phyloP scores from a whole-genome alignment of 2,113 vertebrate species.

The Halichoeres trimaculatus region DNA sequence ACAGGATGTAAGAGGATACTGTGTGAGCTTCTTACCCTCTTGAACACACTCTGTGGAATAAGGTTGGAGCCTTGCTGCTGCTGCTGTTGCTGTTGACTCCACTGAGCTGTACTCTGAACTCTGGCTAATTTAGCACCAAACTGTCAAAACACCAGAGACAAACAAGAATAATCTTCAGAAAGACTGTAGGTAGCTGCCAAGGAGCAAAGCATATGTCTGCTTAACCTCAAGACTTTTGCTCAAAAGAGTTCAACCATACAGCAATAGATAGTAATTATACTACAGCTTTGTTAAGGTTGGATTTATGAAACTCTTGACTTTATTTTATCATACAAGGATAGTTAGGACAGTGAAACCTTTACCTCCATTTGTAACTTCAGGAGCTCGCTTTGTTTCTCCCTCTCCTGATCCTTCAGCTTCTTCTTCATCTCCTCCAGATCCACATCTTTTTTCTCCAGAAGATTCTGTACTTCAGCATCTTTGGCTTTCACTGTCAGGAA shows the following conservation, averaged over 20 bases:
- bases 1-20: neutral
- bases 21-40: conserved; percentile 84
- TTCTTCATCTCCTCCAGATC: conserved; percentile 86
- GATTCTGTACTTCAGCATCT: conserved; percentile 81
- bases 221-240: neutral
- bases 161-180: neutral
- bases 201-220: neutral
- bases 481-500: conserved; percentile 84
- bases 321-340: no score
- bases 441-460: conserved; percentile 83
- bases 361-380: conserved; percentile 95
- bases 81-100: conserved; percentile 63
- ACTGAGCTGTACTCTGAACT: conserved; percentile 83
- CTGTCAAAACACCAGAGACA: conserved; percentile 70
- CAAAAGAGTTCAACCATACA: no score
- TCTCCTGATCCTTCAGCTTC: conserved; percentile 88
- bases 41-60: conserved; percentile 89
- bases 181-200: neutral
- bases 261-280: neutral
- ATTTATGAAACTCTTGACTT: no score
- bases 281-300: neutral
- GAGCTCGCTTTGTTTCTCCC: conserved; percentile 90
- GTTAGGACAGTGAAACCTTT: neutral
- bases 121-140: conserved; percentile 90
- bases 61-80: conserved; percentile 67